Percentiles rank a stretch among this genome's conserved stretches.
Conservation (phyloP, 2,797 vertebrate genomes). For the Myripristis murdjan region DNA sequence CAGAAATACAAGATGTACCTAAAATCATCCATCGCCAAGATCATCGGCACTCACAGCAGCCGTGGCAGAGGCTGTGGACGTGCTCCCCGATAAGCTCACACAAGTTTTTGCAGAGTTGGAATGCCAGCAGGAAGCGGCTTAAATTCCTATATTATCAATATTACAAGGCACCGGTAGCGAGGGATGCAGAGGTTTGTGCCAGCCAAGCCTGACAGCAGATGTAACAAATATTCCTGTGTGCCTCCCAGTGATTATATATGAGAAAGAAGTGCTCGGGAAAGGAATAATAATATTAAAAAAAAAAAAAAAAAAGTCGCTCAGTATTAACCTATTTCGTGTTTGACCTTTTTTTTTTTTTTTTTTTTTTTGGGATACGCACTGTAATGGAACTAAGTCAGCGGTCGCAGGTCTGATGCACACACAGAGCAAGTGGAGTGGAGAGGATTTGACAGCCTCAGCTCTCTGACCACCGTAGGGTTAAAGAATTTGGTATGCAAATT, state of each 20-base stretch:
- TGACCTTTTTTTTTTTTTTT: constrained; percentile 53
- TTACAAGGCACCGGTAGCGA: no score
- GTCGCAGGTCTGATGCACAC: constrained; percentile 78
- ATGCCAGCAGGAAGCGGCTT: no score
- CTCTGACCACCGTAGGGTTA: constrained; percentile 81
- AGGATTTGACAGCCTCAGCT: constrained; percentile 78
- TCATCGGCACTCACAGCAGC: no score
- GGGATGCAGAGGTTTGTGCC: no score
- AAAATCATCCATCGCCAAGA: no score
- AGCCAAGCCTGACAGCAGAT: no score
- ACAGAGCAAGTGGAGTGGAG: constrained; percentile 61
- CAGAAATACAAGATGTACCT: no score
- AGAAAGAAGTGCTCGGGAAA: constrained; percentile 5
- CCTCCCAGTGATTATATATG: constrained; percentile 9
- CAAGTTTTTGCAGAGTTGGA: no score
- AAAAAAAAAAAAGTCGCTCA: constrained; percentile 44
- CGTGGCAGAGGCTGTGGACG: no score
- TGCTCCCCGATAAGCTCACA: no score
- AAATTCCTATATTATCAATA: no score
- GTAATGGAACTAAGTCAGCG: constrained; percentile 79
- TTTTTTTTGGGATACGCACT: constrained; percentile 42
- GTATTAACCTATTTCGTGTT: constrained; percentile 16
- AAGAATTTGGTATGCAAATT: constrained; percentile 86
- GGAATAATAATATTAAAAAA: constrained; percentile 12
- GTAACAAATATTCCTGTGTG: constrained; percentile 7